Base-by-base conservation (phyloP, 2,797 vertebrate genomes). In the Carduelis carduelis region DNA sequence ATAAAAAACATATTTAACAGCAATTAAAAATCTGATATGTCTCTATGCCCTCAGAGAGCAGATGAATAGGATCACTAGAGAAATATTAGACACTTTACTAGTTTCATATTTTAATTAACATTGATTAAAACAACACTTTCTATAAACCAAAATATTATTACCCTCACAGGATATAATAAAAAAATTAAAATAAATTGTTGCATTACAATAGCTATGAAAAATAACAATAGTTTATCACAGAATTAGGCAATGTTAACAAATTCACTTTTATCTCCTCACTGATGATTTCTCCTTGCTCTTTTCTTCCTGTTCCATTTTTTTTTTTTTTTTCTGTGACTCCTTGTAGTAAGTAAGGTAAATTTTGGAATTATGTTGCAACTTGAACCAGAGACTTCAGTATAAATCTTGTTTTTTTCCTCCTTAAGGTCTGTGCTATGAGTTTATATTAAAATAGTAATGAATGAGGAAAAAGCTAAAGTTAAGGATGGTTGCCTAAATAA, bases 31-130 rank as follows among this genome's bases (percentile, higher is more conserved):
- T 83, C 64, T 89, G 78, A 53, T 90, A 50, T 75, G 47, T 84
- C 39, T 79, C 47, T 70, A 21, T 50, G 81, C 44, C 81, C 63
- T 92, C 37, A 93, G 92, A 93, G 64, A 88, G 11, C 26, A 81
- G 47, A 93, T 90, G 70, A 94, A 79, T 56, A 72, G 5, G 14
- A 76, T 76, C 56, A 80, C 88, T 70, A 74, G 70, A 96, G 68
- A 95, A 93, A 90, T 89, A 94, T 74, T 93, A 94, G 53, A 87
- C 0, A 3, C 16, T 89, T 89, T 84, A 65, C 20, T 63, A 68
- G 60, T 53, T 92, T 84, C 37, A 43, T 66, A 87, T 95, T 90
- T 96, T 90, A 95, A 94, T 95, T 95, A 95, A 74, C 46, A 74
- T 39, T 80, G 53, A 94, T 82, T 95, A 89, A 95, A 96, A 74